Evolutionary conservation across 2,888 invertebrate species (phyloP), one percentile per base, ranked within the genome.

Genomic region (Acrobasis repandana): DNA sequence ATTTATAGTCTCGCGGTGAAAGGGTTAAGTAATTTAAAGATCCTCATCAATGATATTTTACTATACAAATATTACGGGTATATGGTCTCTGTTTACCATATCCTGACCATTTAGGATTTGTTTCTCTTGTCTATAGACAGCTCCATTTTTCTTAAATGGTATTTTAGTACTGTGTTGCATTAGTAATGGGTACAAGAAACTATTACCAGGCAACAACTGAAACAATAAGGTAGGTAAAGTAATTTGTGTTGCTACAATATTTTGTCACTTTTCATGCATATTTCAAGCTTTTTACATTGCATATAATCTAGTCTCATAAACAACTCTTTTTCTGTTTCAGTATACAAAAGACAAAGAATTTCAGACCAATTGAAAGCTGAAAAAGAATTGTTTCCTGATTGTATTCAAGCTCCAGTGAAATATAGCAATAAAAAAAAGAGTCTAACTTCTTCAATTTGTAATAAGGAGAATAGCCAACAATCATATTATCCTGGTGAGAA

Each of bases 401-500:
- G 88, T 65, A 90, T 92, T 66, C 90, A 91, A 79, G 91, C 88
- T 63, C 83, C 84, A 52, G 61, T 67, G 20, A 90, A 85, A 68
- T 91, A 91, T 74, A 78, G 62, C 63, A 91, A 92, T 68, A 90
- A 85, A 73, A 83, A 83, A 61, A 90, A 82, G 76, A 82, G 79
- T 67, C 65, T 66, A n/a, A 72, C 67, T 52, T 33, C 20, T 49
- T 70, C 64, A 4, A 56, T 20, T 46, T 66, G 67, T 61, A 70
- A 71, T 58, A 86, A 86, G 72, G 83, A 85, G 77, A 87, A 83
- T 56, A 70, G 56, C 56, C 61, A 64, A 56, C 50, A 61, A n/a
- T 68, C 65, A 56, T 63, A 67, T 34, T 77, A 83, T 61, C 78
- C 80, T 65, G 88, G 88, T 61, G 88, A 90, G 76, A 66, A 71